Evolutionary conservation across 2,113 vertebrate species (phyloP), one percentile per base, ranked within the genome.

Genomic region (Zapus hudsonius): DNA sequence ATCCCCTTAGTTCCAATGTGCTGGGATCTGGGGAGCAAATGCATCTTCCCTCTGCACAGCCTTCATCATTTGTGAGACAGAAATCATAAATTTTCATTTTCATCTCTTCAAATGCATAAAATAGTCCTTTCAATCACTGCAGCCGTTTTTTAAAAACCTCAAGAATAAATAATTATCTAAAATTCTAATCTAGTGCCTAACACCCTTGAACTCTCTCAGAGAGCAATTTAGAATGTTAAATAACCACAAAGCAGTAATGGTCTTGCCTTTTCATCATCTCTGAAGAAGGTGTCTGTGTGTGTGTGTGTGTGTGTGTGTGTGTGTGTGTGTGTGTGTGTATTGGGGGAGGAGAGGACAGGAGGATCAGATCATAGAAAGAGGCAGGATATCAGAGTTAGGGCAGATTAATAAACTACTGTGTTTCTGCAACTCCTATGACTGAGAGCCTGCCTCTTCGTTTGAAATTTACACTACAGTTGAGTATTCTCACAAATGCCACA

Each of bases 401-500:
- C 63, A 89, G 95, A 97, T 94, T 96, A 93, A 96, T 84, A 95
- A 92, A 91, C 96, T 94, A 93, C 95, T 97, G 92, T 95, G 90
- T 97, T 93, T 95, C 87, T 95, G 91, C 84, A 79, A 95, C 95
- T 94, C 93, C 94, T 64, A 87, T 95, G 97, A 96, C 94, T 76
- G 91, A 87, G 95, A 97, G 95, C 96, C 92, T 95, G 96, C 93
- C 84, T 93, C 76, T 90, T 89, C 75, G 94, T 96, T 25, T 74
- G 94, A 97, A 97, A 95, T 95, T 92, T 95, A 94, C 95, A 90
- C 94, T 95, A 97, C 92, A 96, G 96, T 92, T 85, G 93, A 90
- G 67, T 92, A 31, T 93, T 95, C 92, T 94, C 88, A 91, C 85
- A 95, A 87, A 96, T 87, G 89, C 78, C 95, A 90, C 20, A 6